phyloP scores from a whole-genome alignment of 2,797 vertebrate species.

The Coranthus polyacanthus region DNA sequence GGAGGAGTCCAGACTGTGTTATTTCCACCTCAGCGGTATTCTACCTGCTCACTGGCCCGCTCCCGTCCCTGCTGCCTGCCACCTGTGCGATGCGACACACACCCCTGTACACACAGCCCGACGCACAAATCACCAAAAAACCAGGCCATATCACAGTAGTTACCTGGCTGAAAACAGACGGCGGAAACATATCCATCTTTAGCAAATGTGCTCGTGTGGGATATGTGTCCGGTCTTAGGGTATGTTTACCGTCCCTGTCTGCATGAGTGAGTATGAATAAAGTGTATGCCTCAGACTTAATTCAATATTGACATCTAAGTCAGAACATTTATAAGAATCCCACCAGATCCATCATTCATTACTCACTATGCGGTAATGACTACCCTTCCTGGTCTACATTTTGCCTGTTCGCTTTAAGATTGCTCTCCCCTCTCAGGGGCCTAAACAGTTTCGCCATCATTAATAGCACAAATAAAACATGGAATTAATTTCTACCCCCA shows the following conservation, averaged over 20 bases:
- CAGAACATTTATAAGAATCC: conserved; percentile 51
- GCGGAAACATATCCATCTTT: conserved; percentile 55
- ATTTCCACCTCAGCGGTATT: conserved; percentile 72
- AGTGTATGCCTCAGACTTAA: not conserved
- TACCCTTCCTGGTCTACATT: conserved; percentile 32
- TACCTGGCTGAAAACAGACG: conserved; percentile 42
- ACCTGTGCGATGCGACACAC: conserved; percentile 59
- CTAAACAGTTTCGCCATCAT: conserved; percentile 31
- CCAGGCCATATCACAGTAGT: conserved; percentile 71
- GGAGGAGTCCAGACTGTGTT: conserved; percentile 65
- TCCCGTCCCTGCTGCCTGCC: conserved; percentile 68
- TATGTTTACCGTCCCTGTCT: not conserved
- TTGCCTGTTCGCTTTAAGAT: conserved; percentile 17
- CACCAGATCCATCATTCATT: conserved; percentile 49
- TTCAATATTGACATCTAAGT: conserved; percentile 31
- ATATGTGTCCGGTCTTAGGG: conserved; percentile 11
- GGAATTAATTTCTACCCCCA: conserved; percentile 24
- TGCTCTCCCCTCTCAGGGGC: conserved; percentile 5
- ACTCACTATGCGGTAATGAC: conserved; percentile 35
- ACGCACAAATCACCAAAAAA: conserved; percentile 51
- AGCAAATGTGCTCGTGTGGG: conserved; percentile 25
- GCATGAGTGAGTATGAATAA: not conserved
- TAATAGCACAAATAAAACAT: conserved; percentile 27
- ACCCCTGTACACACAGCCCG: not conserved
- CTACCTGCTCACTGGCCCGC: conserved; percentile 70